A percentile compares a stretch with the other conserved stretches of the same genome.
Evolutionary conservation across 2,113 vertebrate species (phyloP).

Genomic region (mouse (Mus musculus)): DNA sequence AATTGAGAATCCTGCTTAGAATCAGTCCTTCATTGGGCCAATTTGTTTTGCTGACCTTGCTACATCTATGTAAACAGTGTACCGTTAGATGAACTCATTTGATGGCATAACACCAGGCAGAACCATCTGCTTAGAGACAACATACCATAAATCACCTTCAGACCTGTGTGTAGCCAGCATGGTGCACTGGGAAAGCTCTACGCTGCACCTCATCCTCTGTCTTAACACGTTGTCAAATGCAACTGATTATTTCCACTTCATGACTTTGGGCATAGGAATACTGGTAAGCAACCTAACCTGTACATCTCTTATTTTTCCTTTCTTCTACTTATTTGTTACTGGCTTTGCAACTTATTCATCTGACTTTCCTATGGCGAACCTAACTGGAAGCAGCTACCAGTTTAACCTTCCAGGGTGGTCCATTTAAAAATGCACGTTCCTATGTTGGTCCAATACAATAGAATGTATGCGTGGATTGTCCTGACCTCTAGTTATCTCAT

Average conservation of each 20-base stretch:
- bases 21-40: constrained; percentile 36
- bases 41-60: constrained; percentile 61
- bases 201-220: not conserved
- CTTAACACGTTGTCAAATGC: constrained; percentile 23
- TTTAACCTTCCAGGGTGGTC: not conserved
- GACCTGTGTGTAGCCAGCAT: not conserved
- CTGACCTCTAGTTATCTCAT: not conserved
- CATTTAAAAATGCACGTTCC: not conserved
- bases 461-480: not conserved
- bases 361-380: not conserved
- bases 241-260: not conserved
- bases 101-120: constrained; percentile 4
- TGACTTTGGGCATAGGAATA: not conserved
- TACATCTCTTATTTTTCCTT: not conserved
- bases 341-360: not conserved
- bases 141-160: constrained; percentile 55
- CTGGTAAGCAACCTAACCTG: not conserved
- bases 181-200: not conserved
- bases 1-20: constrained; percentile 58
- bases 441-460: not conserved
- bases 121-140: constrained; percentile 69
- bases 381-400: not conserved
- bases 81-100: constrained; percentile 32
- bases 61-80: constrained; percentile 54
- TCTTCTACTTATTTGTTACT: not conserved